Conservation (phyloP, 64 coral and sea anemone genomes). For the Platygyra sinensis region DNA sequence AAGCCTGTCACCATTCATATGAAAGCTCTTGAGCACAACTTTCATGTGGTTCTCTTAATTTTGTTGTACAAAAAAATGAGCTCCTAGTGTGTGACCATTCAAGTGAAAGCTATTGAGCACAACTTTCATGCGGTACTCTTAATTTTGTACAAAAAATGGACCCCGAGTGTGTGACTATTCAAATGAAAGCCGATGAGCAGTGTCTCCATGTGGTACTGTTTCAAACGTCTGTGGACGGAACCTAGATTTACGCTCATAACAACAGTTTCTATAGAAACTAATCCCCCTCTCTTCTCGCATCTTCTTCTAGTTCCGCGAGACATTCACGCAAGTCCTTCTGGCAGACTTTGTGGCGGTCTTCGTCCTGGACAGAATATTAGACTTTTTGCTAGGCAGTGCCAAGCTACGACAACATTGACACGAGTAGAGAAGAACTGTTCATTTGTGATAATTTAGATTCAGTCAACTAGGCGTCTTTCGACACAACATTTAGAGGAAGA, state of each 20-base stretch:
- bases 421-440: neutral
- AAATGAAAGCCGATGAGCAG: too few relatives aligned
- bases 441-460: neutral
- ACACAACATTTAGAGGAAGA: neutral
- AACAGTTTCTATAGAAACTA: neutral
- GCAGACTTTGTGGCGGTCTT: slow-evolving; percentile 68
- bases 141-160: too few relatives aligned
- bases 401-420: slow-evolving; percentile 55
- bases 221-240: too few relatives aligned
- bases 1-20: too few relatives aligned
- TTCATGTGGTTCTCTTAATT: too few relatives aligned
- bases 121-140: too few relatives aligned
- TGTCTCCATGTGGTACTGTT: too few relatives aligned
- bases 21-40: too few relatives aligned
- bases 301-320: slow-evolving; percentile 76
- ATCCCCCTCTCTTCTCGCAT: neutral
- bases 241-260: neutral
- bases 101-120: too few relatives aligned
- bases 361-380: slow-evolving; percentile 79
- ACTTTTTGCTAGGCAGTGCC: slow-evolving; percentile 74
- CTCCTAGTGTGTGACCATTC: too few relatives aligned
- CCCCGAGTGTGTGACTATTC: too few relatives aligned
- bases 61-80: too few relatives aligned
- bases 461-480: neutral
- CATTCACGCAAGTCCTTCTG: slow-evolving; percentile 68